A percentile compares a stretch with the other conserved stretches of the same genome.
Conservation (phyloP, 2,113 vertebrate species). For the Hiodon tergisus region DNA sequence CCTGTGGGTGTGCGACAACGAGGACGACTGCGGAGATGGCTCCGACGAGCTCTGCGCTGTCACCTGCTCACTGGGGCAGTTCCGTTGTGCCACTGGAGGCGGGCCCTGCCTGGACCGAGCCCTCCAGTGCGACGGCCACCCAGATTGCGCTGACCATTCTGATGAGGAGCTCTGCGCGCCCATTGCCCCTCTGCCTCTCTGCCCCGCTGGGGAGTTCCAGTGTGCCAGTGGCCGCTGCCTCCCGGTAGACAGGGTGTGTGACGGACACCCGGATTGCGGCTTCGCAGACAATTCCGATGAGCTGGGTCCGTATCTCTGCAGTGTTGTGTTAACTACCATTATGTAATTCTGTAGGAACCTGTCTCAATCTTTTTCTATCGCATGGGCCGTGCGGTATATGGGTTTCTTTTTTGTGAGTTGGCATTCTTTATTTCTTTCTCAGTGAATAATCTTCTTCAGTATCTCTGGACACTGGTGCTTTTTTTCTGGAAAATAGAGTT, state of each 20-base stretch:
- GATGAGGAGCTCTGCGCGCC: conserved; percentile 66
- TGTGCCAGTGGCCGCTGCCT: conserved; percentile 68
- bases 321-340: neutral
- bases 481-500: too few species aligned
- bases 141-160: conserved; percentile 73
- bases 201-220: conserved; percentile 58
- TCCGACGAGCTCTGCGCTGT: conserved; percentile 74
- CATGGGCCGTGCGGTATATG: too few species aligned
- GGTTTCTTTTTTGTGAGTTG: too few species aligned
- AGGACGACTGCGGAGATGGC: conserved; percentile 82
- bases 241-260: conserved; percentile 49
- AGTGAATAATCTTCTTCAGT: too few species aligned
- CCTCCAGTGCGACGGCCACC: conserved; percentile 69
- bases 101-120: conserved; percentile 69
- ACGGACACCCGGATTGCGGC: conserved; percentile 68
- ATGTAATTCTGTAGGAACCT: neutral
- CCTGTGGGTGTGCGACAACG: conserved; percentile 81
- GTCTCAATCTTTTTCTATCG: neutral
- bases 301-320: conserved; percentile 45
- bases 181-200: conserved; percentile 37
- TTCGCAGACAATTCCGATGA: conserved; percentile 73
- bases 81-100: conserved; percentile 52
- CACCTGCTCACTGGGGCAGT: conserved; percentile 59
- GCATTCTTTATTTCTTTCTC: too few species aligned
- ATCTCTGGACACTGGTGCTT: too few species aligned